phyloP scores from a whole-genome alignment of 2,113 vertebrate species.

The Anser brachyrhynchus region DNA sequence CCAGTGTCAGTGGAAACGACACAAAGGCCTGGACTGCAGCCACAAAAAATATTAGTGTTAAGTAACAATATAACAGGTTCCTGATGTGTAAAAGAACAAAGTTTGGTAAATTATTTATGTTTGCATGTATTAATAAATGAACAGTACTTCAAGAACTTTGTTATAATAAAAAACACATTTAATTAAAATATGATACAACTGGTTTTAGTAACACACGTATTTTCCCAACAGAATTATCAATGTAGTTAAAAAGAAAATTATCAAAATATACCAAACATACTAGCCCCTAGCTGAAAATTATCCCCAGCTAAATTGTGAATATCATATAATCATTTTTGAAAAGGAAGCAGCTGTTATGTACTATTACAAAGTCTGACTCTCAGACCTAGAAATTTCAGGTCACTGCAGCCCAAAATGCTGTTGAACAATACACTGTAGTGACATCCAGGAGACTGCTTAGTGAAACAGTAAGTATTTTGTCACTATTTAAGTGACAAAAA shows the following conservation, averaged over 20 bases:
- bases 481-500: neutral
- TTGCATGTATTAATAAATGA: neutral
- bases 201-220: neutral
- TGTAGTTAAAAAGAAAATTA: neutral
- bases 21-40: neutral
- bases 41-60: neutral
- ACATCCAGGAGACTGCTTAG: neutral
- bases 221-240: neutral
- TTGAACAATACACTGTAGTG: neutral
- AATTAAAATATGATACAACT: neutral
- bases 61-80: neutral
- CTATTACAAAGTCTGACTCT: neutral
- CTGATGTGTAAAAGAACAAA: neutral
- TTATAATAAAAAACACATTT: neutral
- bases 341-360: neutral
- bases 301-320: neutral
- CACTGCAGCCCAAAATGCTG: neutral
- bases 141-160: neutral
- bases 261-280: neutral
- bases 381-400: neutral
- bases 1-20: neutral
- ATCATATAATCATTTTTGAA: neutral
- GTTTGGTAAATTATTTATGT: neutral
- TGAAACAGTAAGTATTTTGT: neutral
- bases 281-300: slow-evolving; percentile 3